phyloP scores from a whole-genome alignment of 2,888 invertebrate genomes.

The Leistus spinibarbis region DNA sequence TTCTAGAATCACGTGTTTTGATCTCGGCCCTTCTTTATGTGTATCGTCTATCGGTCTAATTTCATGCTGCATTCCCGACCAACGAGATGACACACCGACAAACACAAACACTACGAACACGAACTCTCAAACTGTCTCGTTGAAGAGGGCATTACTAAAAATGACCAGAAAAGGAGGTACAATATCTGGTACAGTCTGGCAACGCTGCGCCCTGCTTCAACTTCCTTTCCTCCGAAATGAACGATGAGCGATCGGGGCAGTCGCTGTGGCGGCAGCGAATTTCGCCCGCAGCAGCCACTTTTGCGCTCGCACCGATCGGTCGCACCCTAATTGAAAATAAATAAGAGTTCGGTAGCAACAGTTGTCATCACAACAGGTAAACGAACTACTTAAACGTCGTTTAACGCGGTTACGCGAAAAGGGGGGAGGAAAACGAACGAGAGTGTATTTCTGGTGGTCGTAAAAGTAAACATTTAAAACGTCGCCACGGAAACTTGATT shows the following conservation, averaged over 20 bases:
- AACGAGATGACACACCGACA: neutral
- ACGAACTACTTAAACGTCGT: slow-evolving; percentile 29
- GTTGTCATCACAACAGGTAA: slow-evolving; percentile 39
- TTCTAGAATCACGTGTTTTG: slow-evolving; percentile 13
- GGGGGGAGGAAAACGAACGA: neutral
- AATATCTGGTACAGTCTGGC: too few species aligned
- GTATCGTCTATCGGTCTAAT: slow-evolving; percentile 12
- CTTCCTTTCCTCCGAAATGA: neutral
- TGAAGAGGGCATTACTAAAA: too few species aligned
- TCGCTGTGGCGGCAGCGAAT: neutral
- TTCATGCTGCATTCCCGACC: slow-evolving; percentile 10
- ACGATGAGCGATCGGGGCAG: neutral
- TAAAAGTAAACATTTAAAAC: slow-evolving; percentile 28
- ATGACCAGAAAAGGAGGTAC: too few species aligned
- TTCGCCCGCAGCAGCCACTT: neutral
- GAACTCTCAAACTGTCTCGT: neutral
- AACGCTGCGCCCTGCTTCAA: neutral
- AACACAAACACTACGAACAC: neutral
- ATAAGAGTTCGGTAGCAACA: slow-evolving; percentile 38
- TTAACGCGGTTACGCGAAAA: slow-evolving; percentile 8
- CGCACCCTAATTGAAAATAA: slow-evolving; percentile 37
- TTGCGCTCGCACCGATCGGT: slow-evolving; percentile 18
- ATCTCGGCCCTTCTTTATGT: slow-evolving; percentile 11
- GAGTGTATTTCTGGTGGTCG: slow-evolving; percentile 24
- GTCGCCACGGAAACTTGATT: slow-evolving; percentile 6